A percentile compares a stretch with the other conserved stretches of the same genome.
These are phyloP conservation scores for Herpailurus yagouaroundi DNA, from an alignment of 2,113 vertebrate genomes.

Conservation along the genomic window DNA sequence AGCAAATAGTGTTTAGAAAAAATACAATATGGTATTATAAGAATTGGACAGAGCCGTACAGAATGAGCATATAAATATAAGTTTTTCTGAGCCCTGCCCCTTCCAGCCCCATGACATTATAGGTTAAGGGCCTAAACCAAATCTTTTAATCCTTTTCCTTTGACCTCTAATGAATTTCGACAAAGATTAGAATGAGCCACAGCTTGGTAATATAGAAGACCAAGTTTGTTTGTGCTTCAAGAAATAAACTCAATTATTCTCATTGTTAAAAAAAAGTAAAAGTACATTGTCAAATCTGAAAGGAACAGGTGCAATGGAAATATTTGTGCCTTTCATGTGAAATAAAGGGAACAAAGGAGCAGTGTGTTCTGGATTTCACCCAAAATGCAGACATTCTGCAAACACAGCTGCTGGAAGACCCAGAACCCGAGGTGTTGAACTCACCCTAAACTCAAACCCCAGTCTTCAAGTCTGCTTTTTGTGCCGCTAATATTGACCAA, in stretches of 20 bases:
- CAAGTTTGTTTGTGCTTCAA: background rate
- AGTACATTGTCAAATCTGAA: background rate
- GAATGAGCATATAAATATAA: background rate
- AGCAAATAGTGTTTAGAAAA: background rate
- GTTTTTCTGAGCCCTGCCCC: background rate
- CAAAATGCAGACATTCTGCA: background rate
- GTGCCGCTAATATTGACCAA: background rate
- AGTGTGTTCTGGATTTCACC: background rate
- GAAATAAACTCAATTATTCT: background rate
- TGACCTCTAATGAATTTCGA: background rate
- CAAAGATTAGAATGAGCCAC: background rate
- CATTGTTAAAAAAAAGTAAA: background rate
- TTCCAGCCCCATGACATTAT: too few species aligned
- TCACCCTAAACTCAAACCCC: background rate
- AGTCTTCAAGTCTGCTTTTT: background rate
- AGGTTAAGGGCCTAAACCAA: background rate
- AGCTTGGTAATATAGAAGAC: background rate
- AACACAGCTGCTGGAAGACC: background rate
- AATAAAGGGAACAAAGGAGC: background rate
- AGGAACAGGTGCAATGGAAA: constrained; percentile 8
- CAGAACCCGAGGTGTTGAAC: too few species aligned
- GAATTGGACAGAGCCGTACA: background rate
- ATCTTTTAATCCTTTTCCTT: background rate
- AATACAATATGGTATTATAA: background rate
- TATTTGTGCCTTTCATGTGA: background rate